Percentiles rank a stretch among this genome's conserved stretches.
phyloP scores from a whole-genome alignment of 2,797 vertebrate genomes.

The Telmatherina bonti region DNA sequence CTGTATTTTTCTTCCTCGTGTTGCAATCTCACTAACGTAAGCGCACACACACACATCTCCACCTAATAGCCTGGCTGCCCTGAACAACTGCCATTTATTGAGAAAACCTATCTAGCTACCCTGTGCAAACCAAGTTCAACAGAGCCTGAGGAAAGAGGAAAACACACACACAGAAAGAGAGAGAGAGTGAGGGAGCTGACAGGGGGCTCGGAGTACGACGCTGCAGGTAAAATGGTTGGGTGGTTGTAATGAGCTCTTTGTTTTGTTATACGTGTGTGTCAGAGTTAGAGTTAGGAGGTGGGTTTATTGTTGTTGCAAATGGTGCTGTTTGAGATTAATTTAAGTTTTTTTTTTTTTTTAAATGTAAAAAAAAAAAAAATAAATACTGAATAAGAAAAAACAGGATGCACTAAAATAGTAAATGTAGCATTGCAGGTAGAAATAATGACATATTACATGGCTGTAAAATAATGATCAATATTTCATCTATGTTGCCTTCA shows the following conservation, averaged over 20 bases:
- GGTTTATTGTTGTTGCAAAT: not conserved
- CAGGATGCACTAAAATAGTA: not conserved
- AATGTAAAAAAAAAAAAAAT: not conserved
- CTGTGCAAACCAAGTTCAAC: slow-evolving; percentile 56
- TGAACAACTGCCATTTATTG: slow-evolving; percentile 57
- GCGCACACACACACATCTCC: slow-evolving; percentile 22
- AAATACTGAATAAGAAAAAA: slow-evolving; percentile 3
- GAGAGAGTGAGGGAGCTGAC: not conserved
- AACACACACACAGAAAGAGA: slow-evolving; percentile 22
- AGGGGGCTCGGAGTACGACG: slow-evolving; percentile 16
- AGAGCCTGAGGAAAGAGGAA: slow-evolving; percentile 26
- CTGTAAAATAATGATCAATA: not conserved
- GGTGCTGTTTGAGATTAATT: slow-evolving; percentile 8
- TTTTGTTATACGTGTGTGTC: slow-evolving; percentile 16
- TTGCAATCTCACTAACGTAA: slow-evolving; percentile 14
- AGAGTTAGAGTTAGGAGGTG: not conserved
- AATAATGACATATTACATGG: no score
- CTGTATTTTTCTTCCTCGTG: not conserved
- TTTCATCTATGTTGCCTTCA: not conserved
- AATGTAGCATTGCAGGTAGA: not conserved
- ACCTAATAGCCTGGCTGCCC: slow-evolving; percentile 27
- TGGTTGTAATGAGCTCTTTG: slow-evolving; percentile 36
- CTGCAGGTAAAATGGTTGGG: slow-evolving; percentile 8
- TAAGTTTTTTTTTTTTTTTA: no score
- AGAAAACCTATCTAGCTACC: slow-evolving; percentile 51